These are phyloP conservation scores for Syrmaticus mikado DNA, from an alignment of 2,113 vertebrate genomes.

Conservation along the genomic window DNA sequence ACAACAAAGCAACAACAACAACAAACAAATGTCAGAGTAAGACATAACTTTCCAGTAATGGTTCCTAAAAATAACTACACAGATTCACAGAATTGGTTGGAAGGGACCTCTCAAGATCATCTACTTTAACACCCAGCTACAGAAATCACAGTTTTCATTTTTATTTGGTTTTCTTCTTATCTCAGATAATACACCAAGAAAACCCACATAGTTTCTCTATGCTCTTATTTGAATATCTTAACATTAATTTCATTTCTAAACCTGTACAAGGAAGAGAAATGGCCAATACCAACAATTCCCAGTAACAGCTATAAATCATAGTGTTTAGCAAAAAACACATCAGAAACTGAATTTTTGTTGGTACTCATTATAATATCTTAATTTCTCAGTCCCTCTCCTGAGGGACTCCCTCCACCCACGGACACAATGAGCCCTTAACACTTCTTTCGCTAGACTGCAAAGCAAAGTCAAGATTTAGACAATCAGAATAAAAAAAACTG, in stretches of 20 bases:
- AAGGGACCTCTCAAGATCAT: background rate
- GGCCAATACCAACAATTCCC: background rate
- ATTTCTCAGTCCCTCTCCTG: background rate
- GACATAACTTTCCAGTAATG: background rate
- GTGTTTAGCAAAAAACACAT: background rate
- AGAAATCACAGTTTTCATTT: background rate
- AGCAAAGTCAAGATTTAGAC: background rate
- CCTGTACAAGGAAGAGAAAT: background rate
- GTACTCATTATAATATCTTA: background rate
- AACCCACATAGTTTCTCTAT: background rate
- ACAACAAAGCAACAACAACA: slow-evolving; percentile 51
- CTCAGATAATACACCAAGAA: background rate
- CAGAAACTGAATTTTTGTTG: background rate
- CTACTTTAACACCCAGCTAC: background rate
- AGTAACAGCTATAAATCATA: background rate
- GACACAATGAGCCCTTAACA: background rate
- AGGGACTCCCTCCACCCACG: background rate
- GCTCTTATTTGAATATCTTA: background rate
- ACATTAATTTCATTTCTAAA: background rate
- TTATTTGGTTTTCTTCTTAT: background rate
- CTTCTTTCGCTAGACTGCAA: background rate
- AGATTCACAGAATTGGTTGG: background rate
- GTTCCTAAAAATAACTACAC: background rate
- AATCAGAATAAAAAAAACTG: background rate
- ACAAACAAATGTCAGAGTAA: slow-evolving; percentile 34